Conservation (phyloP, 2,797 vertebrate species). For the Tinamus major region DNA sequence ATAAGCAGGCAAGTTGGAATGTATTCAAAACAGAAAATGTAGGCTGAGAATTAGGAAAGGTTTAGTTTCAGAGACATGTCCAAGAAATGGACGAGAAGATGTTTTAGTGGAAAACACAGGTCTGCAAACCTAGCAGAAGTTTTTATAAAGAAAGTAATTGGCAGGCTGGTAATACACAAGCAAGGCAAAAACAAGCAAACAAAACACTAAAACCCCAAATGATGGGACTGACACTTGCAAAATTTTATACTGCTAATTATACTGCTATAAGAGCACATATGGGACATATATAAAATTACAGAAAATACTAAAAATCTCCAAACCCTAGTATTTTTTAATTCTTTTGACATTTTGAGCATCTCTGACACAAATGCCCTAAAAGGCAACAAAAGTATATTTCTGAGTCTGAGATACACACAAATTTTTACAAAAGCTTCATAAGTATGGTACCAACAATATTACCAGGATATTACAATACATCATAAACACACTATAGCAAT, state of each 20-base stretch:
- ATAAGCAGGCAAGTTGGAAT: neutral
- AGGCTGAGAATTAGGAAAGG: neutral
- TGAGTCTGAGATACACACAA: neutral
- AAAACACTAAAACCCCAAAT: neutral
- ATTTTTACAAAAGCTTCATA: constrained; percentile 51
- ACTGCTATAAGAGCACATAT: neutral
- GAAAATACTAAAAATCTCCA: constrained; percentile 5
- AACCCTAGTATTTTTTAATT: neutral
- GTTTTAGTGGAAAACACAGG: neutral
- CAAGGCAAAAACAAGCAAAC: neutral
- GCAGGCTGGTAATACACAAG: neutral
- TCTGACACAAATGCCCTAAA: neutral
- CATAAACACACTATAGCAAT: constrained; percentile 49
- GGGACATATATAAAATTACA: neutral
- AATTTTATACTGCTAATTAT: neutral
- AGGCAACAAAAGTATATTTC: constrained; percentile 13
- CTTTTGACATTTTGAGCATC: neutral
- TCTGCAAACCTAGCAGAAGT: neutral
- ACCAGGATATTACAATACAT: constrained; percentile 38
- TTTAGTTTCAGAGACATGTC: neutral
- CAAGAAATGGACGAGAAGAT: neutral
- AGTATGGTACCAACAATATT: constrained; percentile 46
- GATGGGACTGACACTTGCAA: neutral
- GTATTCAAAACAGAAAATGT: neutral
- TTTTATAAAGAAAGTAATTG: neutral